Evolutionary conservation across 2,113 vertebrate species (phyloP), one percentile per base, ranked within the genome.

Genomic region (Nycticorax nycticorax): DNA sequence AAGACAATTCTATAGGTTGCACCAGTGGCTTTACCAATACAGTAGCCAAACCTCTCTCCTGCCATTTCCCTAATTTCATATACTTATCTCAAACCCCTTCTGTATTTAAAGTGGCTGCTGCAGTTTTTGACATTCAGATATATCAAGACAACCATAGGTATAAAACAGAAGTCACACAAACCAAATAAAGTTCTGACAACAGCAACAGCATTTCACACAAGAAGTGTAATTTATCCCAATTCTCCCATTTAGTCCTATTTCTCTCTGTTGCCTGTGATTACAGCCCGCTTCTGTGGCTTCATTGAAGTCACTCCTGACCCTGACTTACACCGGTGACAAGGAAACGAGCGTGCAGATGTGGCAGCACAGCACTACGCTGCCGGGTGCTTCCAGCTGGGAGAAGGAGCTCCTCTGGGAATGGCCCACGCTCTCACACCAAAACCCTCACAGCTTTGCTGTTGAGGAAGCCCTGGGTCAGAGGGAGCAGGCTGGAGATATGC

Each of bases 361-460:
- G 73, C 66, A 59, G 64, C 64, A 11, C 1, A 2, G 23, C 30
- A 39, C 43, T 32, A 32, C 0, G 3, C 6, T 18, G 43, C 17
- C 20, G 66, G n/a, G 14, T 48, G 21, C 30, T 18, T 19, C 28
- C 1, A 14, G 10, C 27, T 19, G 20, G 43, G 64, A 72, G 43
- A 43, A 35, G 6, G 18, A 53, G 74, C 41, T 77, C 19, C 33
- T 18, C 45, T 17, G 10, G 33, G 52, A 91, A 78, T 45, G 24
- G 28, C 59, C 45, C 45, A 20, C 0, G 2, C 39, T 69, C 27
- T 48, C 6, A 1, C 43, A 27, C 27, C 0, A 1, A 79, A 90
- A 52, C 15, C 37, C 37, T 41, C 41, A 26, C 28, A 39, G 35
- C 57, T 78, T 41, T 0, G 1, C 13, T 78, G 30, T 13, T 43